Base-by-base conservation (phyloP, 2,797 vertebrate genomes). In the Megaceryle alcyon region DNA sequence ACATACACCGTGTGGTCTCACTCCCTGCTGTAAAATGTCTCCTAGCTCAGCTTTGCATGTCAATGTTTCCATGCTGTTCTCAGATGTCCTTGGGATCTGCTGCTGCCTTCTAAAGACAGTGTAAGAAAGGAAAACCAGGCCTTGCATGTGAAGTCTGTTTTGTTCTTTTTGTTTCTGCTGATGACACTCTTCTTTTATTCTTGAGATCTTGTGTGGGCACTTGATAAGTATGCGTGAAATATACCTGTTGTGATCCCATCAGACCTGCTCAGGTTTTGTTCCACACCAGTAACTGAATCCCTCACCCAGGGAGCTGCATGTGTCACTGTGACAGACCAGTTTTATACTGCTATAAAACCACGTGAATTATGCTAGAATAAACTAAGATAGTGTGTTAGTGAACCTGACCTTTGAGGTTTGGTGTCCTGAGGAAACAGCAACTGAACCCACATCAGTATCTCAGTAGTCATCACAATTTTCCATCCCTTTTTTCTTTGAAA, bases 1-100 rank as follows among this genome's bases (percentile, higher is more conserved):
- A 0, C 5, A 2, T 9, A 4, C 37, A 7, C n/a, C 43, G 44
- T 49, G 44, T 3, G 17, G 86, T 65, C 72, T 56, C 18, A 11
- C 49, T 92, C 46, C 89, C 87, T 37, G 87, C 84, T 85, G 82
- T 71, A 65, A 69, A 63, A 78, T 15, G 69, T 41, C 65, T 96
- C 86, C 81, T 54, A 16, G 84, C 72, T 86, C 14, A 56, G 72
- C 65, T 72, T 39, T 65, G 75, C 26, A 28, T 18, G 6, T 57
- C 68, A 20, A 0, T 12, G 4, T 71, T 75, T 39, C 37, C 60
- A 49, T 25, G 48, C 43, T 87, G 16, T 31, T 83, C 72, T 51
- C 48, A 6, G 57, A 25, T 44, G 59, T 76, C 72, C 69, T 81
- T 77, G 76, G 79, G 71, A 75, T 85, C 68, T 83, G 61, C 60